Conservation (phyloP, 2,113 vertebrate species). For the Paracanthobrama guichenoti region DNA sequence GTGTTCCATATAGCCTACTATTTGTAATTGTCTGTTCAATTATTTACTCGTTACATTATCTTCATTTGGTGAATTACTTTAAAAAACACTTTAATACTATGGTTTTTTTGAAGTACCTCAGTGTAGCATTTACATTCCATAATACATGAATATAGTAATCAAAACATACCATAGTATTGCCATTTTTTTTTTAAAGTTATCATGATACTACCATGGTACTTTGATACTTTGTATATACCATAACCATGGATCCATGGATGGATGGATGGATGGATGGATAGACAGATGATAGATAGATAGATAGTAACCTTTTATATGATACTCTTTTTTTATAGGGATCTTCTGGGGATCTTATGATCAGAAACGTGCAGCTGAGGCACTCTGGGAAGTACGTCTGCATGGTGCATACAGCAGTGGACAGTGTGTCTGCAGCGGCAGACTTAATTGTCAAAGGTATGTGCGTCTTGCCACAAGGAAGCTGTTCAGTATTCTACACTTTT, state of each 20-base stretch:
- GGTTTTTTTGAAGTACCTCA: neutral
- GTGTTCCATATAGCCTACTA: neutral
- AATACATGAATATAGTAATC: neutral
- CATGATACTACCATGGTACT: too few species aligned
- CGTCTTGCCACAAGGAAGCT: constrained; percentile 25
- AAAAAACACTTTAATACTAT: neutral
- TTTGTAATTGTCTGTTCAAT: neutral
- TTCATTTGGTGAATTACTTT: neutral
- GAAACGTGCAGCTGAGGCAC: constrained; percentile 87
- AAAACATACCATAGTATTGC: neutral
- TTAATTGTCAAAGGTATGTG: constrained; percentile 85
- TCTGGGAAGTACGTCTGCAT: constrained; percentile 87
- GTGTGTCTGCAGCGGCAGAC: constrained; percentile 80
- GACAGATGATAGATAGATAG: neutral
- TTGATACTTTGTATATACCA: too few species aligned
- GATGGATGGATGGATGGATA: too few species aligned
- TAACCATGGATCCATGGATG: too few species aligned
- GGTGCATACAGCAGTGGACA: constrained; percentile 85
- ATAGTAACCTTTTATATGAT: neutral
- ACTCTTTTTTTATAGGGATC: constrained; percentile 73
- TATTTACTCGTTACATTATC: neutral
- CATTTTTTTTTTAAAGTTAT: too few species aligned
- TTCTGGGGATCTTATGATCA: constrained; percentile 88
- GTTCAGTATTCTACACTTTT: constrained; percentile 37
- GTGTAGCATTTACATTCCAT: neutral